Evolutionary conservation across 2,888 invertebrate species (phyloP), one percentile per base, ranked within the genome.

Genomic region (Apomyelois bistriatella): DNA sequence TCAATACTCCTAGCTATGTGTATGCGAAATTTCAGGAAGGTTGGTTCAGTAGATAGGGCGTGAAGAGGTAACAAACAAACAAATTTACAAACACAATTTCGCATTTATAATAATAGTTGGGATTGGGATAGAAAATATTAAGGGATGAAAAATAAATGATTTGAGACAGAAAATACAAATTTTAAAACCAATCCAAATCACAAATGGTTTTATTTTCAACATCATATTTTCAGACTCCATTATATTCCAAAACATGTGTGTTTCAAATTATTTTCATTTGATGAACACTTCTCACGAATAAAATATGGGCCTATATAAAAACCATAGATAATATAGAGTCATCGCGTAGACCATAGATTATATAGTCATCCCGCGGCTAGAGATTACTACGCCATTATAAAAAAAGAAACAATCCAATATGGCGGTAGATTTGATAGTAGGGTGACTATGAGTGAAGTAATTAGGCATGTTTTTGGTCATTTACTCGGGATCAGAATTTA

Each of bases 251-350:
- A 22, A 37, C 22, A 48, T 37, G 17, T 48, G 17, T 36, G 17
- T n/a, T 32, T 32, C 3, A 41, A 50, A 30, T 17, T 40, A 36
- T 13, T 38, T 36, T 28, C 28, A 37, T 28, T 28, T 46, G 40
- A 50, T 40, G 22, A 49, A 49, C 48, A 40, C 38, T 50, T 50
- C 49, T 50, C 49, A 50, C 49, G 49, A 41, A 15, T 50, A 41
- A 50, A 40, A 50, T 38, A 50, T 52, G 36, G 36, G 16, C 22
- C 58, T 64, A 71, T 46, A 46, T 46, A 46, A 74, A 70, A 74
- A 69, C 62, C 75, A 80, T 76, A 83, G 82, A 81, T 86, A 83
- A 85, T 85, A 86, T 86, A 85, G 81, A 85, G 84, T 84, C 85
- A 85, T 85, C 83, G 70, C 60, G 72, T 59, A 57, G 75, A 68